A percentile compares a stretch with the other conserved stretches of the same genome.
These are phyloP conservation scores for Plagodis pulveraria DNA, from an alignment of 2,888 invertebrate species.

Conservation along the genomic window DNA sequence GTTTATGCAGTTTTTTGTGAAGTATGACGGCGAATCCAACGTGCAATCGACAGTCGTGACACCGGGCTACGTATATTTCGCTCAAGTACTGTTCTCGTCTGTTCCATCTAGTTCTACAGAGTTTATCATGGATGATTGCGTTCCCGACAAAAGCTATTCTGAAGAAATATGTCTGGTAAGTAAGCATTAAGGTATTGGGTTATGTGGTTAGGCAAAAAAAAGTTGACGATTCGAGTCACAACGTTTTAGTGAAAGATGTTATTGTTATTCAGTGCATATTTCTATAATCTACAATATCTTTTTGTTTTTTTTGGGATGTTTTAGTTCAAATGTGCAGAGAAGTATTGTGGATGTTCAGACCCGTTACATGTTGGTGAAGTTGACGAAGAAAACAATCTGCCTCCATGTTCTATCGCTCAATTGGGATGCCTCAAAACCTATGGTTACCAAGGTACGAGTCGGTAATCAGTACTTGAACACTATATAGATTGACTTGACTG, in stretches of 20 bases:
- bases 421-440: conserved; percentile 43
- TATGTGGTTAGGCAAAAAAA: too few relatives aligned
- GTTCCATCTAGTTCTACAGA: not conserved
- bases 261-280: too few relatives aligned
- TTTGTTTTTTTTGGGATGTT: too few relatives aligned
- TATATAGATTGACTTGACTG: too few relatives aligned
- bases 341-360: conserved; percentile 63
- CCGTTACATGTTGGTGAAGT: conserved; percentile 40
- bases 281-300: too few relatives aligned
- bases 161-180: not conserved
- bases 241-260: too few relatives aligned
- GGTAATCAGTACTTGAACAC: not conserved
- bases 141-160: not conserved
- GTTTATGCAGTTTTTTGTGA: not conserved
- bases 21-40: not conserved
- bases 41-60: not conserved
- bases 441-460: conserved; percentile 18
- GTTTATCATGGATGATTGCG: not conserved
- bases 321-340: conserved; percentile 62
- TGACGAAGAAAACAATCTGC: conserved; percentile 25
- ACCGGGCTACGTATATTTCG: not conserved
- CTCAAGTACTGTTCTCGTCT: conserved; percentile 3
- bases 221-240: too few relatives aligned
- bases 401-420: conserved; percentile 50
- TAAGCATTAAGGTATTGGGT: too few relatives aligned